phyloP scores from a whole-genome alignment of 2,888 invertebrate species.

The Monoplex corrugatus region DNA sequence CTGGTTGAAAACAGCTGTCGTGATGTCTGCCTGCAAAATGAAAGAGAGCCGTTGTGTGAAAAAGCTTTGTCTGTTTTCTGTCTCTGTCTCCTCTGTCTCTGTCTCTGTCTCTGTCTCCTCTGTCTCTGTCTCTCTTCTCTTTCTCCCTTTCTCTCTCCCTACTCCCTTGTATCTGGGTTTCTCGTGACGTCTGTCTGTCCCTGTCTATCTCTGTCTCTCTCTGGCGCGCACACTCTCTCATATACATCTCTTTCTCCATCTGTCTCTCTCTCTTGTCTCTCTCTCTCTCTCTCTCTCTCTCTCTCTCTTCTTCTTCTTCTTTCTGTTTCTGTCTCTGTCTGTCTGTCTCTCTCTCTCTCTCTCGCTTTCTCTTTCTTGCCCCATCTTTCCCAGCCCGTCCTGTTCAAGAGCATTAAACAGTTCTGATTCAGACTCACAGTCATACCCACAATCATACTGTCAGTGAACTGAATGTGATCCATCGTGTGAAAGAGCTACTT shows the following conservation, averaged over 20 bases:
- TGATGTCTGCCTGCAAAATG: no score
- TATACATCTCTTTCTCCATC: not conserved
- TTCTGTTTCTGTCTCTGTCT: not conserved
- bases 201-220: not conserved
- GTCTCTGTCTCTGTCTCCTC: not conserved
- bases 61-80: constrained; percentile 12
- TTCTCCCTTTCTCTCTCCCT: not conserved
- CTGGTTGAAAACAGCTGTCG: no score
- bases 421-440: no score
- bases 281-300: constrained; percentile 29
- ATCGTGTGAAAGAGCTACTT: no score
- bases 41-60: no score
- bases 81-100: not conserved
- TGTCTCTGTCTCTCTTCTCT: not conserved
- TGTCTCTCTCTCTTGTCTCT: not conserved
- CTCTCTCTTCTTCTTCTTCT: not conserved
- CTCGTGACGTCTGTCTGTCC: not conserved
- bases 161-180: not conserved
- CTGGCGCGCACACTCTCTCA: no score
- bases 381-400: no score
- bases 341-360: not conserved
- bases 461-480: no score
- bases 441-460: no score
- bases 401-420: no score
- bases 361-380: not conserved